These are phyloP conservation scores for Synodontis membranacea DNA, from an alignment of 2,113 vertebrate genomes.

Conservation along the genomic window DNA sequence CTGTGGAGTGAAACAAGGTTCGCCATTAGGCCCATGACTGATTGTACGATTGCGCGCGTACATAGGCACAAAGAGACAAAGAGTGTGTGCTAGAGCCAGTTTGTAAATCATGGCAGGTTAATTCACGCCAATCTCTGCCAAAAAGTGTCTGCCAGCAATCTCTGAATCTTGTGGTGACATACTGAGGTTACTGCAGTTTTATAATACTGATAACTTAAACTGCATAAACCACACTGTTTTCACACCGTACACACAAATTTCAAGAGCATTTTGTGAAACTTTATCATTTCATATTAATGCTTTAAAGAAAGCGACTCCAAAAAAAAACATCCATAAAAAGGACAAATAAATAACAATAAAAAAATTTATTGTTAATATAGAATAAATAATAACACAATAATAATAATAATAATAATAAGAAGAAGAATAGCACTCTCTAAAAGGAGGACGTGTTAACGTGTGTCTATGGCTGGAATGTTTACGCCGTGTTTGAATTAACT, in stretches of 20 bases:
- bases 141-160: background rate
- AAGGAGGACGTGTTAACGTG: background rate
- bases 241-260: background rate
- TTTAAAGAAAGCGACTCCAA: background rate
- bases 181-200: background rate
- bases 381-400: too few relatives aligned
- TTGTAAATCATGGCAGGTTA: background rate
- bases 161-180: background rate
- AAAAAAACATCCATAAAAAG: background rate
- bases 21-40: background rate
- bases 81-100: background rate
- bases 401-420: too few relatives aligned
- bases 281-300: too few relatives aligned
- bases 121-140: background rate
- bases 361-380: too few relatives aligned
- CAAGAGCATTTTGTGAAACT: background rate
- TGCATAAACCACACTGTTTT: background rate
- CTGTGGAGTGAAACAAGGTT: slow-evolving; percentile 21
- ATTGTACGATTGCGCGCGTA: background rate
- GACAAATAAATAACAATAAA: background rate
- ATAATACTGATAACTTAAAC: background rate
- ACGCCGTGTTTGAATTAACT: background rate
- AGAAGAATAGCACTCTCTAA: background rate
- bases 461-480: background rate
- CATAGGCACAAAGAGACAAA: background rate